phyloP scores from a whole-genome alignment of 37 sponge, comb jelly and placozoan genomes.

The Amphimedon queenslandica region DNA sequence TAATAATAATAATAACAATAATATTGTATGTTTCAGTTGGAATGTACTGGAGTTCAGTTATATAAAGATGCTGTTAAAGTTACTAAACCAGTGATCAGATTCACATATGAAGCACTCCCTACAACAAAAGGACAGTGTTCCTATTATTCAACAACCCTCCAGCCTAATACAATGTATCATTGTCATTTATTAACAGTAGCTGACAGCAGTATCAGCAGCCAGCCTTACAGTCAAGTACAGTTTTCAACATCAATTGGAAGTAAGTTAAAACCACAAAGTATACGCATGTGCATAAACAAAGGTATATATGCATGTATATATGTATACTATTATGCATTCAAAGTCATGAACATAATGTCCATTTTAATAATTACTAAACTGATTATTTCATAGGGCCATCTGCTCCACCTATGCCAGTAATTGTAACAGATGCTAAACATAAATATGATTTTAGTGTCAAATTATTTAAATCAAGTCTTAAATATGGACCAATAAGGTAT shows the following conservation, averaged over 20 bases:
- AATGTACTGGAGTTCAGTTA: conserved; percentile 24
- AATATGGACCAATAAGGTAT: conserved; percentile 41
- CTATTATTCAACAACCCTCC: conserved; percentile 8
- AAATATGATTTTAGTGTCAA: conserved; percentile 17
- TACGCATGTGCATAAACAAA: not conserved
- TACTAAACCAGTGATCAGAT: conserved; percentile 3
- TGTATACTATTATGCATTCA: not conserved
- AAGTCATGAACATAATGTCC: not conserved
- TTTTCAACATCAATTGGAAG: conserved; percentile 37
- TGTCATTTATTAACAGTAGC: conserved; percentile 38
- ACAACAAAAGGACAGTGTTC: conserved; percentile 17
- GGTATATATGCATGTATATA: not conserved
- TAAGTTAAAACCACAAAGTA: too few species aligned
- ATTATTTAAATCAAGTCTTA: conserved; percentile 12
- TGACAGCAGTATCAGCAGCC: conserved; percentile 17
- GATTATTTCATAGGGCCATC: conserved; percentile 24
- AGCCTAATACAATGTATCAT: conserved; percentile 34
- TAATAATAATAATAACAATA: too few species aligned
- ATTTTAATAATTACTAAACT: too few species aligned
- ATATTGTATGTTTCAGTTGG: conserved; percentile 15
- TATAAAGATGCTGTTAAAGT: conserved; percentile 4
- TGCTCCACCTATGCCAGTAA: conserved; percentile 44
- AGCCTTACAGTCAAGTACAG: not conserved
- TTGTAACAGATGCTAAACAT: not conserved
- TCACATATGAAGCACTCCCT: conserved; percentile 12